These are phyloP conservation scores for Cheirogaleus major DNA, from an alignment of 2,797 vertebrate genomes.

Conservation along the genomic window DNA sequence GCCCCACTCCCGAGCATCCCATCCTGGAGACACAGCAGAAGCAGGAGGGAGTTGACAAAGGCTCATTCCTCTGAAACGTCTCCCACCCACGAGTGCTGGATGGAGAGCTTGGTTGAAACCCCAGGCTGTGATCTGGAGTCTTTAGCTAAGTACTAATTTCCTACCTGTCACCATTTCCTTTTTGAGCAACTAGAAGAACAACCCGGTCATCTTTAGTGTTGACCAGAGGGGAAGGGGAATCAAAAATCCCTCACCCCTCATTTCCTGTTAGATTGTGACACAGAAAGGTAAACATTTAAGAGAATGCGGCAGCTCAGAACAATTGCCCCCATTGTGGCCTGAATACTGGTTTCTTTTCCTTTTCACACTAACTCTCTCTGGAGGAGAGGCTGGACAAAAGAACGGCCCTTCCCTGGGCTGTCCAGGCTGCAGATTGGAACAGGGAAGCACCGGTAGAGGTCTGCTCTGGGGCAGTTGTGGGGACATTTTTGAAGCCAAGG, in stretches of 20 bases:
- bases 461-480: background rate
- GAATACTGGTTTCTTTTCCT: slow-evolving; percentile 29
- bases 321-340: slow-evolving; percentile 78
- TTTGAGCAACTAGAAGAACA: slow-evolving; percentile 60
- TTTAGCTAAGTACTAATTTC: slow-evolving; percentile 66
- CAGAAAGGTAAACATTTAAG: slow-evolving; percentile 84
- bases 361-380: slow-evolving; percentile 60
- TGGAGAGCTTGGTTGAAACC: background rate
- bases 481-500: background rate
- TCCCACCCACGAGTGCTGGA: background rate
- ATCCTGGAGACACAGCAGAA: background rate
- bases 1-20: background rate
- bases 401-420: accelerated
- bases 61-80: background rate
- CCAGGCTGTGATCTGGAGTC: background rate
- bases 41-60: background rate
- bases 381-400: slow-evolving; percentile 55
- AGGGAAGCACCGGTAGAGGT: background rate
- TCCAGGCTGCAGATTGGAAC: background rate
- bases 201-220: slow-evolving; percentile 58
- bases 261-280: slow-evolving; percentile 86
- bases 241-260: slow-evolving; percentile 75
- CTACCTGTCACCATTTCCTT: slow-evolving; percentile 58
- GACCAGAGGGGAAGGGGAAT: slow-evolving; percentile 76
- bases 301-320: slow-evolving; percentile 75